Evolutionary conservation across 2,888 invertebrate species (phyloP), one percentile per base, ranked within the genome.

Genomic region (Timandra comae): DNA sequence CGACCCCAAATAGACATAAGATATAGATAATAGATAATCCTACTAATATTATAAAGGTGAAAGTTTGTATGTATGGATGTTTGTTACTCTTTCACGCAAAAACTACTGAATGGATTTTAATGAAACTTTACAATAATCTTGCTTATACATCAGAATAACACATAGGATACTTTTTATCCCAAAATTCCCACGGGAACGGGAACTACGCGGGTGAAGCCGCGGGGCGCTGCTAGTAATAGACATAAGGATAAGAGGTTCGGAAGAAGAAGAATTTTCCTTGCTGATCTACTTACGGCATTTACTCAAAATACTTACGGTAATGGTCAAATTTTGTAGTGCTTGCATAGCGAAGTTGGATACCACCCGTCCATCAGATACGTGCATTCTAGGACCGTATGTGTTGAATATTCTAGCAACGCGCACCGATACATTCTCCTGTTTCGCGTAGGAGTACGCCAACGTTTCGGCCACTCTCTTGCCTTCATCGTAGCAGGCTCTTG

Each of bases 401-500:
- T 99, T 99, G 77, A 99, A 99, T 54, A 99, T 99, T 46, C 99
- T 88, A 1, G 99, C 99, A 5, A 99, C 98, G 30, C 99, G 88
- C 0, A 99, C 97, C 26, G 94, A 90, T 12, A 99, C 95, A 29
- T 94, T 94, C 72, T 99, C 99, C 87, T 99, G 98, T 64, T 98
- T 97, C 8, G 96, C 94, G 75, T 99, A 99, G 0, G 99, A 97
- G 73, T 98, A 98, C 4, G 89, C 89, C 36, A 99, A 86, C 0
- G 99, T 96, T 78, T 99, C 99, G 0, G 99, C 94, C 0, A 99
- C 97, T 32, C 99, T 88, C 79, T 99, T 99, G n/a, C 98, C 99
- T 84, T 99, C 99, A 68, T 99, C 99, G 63, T 99, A 99, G 75
- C 99, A 99, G 0, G 99, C 97, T 36, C 99, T 87, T 0, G 96